phyloP scores from a whole-genome alignment of 2,888 invertebrate species.

The Pelosia muscerda region DNA sequence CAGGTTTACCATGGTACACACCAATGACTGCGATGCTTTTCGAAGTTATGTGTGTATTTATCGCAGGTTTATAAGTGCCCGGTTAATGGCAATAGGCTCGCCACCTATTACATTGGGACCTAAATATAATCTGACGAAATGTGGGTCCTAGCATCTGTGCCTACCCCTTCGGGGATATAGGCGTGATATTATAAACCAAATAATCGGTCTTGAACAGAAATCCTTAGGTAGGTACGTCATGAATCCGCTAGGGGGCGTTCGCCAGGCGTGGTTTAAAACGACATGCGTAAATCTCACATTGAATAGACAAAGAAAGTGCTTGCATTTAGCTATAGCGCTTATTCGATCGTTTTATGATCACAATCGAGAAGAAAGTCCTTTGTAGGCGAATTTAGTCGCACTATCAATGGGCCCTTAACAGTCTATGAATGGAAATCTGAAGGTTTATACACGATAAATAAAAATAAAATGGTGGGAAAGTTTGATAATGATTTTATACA shows the following conservation, averaged over 20 bases:
- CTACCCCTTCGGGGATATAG: too few relatives aligned
- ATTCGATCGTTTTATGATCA: constrained; percentile 18
- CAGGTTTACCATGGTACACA: too few relatives aligned
- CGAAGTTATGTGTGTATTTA: too few relatives aligned
- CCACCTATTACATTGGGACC: too few relatives aligned
- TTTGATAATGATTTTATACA: neutral
- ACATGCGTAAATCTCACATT: constrained; percentile 59
- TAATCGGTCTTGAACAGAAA: constrained; percentile 34
- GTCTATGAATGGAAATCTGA: constrained; percentile 22
- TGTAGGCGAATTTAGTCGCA: constrained; percentile 21
- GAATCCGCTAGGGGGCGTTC: constrained; percentile 38
- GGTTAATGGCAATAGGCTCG: too few relatives aligned
- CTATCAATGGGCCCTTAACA: constrained; percentile 25
- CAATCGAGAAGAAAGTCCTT: constrained; percentile 18
- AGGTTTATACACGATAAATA: constrained; percentile 38
- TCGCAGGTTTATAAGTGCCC: too few relatives aligned
- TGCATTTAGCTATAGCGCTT: constrained; percentile 26
- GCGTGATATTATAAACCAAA: neutral
- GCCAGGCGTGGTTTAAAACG: constrained; percentile 58
- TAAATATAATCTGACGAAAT: too few relatives aligned
- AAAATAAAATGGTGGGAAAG: neutral
- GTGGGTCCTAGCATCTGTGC: too few relatives aligned
- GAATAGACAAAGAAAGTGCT: constrained; percentile 61
- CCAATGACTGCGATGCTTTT: too few relatives aligned
- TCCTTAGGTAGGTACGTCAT: constrained; percentile 24